Evolutionary conservation across 1,140 invertebrate species (phyloP).

Genomic region (Delia radicum): DNA sequence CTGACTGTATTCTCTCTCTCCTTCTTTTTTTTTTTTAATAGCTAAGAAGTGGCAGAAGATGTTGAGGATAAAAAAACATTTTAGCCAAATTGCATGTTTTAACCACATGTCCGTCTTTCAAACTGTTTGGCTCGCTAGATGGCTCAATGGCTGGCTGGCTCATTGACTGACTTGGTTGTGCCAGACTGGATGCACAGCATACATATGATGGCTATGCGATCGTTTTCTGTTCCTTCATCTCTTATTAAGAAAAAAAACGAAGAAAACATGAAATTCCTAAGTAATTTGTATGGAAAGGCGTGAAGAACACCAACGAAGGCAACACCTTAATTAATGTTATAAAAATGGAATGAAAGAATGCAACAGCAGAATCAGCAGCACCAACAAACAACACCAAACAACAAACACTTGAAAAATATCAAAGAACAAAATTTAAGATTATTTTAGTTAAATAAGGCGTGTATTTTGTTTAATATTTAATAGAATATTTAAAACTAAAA

Average conservation of each 20-base stretch:
- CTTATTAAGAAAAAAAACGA: neutral
- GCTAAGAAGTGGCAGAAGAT: too few species aligned
- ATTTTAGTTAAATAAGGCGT: too few species aligned
- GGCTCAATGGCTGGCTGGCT: too few species aligned
- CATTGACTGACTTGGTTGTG: neutral
- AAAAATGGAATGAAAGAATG: conserved; percentile 48
- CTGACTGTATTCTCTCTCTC: too few species aligned
- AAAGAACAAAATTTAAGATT: too few species aligned
- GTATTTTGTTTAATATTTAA: too few species aligned
- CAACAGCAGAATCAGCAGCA: neutral
- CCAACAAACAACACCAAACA: too few species aligned
- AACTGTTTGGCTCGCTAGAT: neutral
- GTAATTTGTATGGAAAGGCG: conserved; percentile 57
- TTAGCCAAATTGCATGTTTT: conserved; percentile 7
- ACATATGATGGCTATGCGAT: neutral
- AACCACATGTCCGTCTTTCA: neutral
- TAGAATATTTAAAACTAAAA: too few species aligned
- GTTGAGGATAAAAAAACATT: neutral
- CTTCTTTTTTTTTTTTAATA: neutral
- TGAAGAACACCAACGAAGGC: conserved; percentile 57
- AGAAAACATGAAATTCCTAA: conserved; percentile 54
- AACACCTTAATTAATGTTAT: conserved; percentile 57
- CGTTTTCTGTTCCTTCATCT: neutral
- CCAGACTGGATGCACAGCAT: neutral
- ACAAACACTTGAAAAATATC: too few species aligned